A percentile compares a stretch with the other conserved stretches of the same genome.
phyloP scores from a whole-genome alignment of 1,140 invertebrate species.

The Drosophila sucinea region DNA sequence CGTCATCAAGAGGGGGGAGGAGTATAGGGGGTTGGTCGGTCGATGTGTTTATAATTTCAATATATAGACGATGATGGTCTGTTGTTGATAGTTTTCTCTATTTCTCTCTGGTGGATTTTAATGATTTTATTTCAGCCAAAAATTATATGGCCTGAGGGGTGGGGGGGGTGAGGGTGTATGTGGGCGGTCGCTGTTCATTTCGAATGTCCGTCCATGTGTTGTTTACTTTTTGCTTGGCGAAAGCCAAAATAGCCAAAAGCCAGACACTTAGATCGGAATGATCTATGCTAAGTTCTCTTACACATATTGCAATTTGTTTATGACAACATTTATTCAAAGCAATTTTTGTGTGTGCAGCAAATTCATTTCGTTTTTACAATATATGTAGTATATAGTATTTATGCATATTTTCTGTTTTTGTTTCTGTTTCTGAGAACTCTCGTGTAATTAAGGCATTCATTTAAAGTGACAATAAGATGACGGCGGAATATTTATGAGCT shows the following conservation, averaged over 20 bases:
- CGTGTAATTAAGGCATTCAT: constrained; percentile 66
- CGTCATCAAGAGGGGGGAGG: constrained; percentile 35
- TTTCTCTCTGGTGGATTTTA: neutral
- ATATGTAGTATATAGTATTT: constrained; percentile 18
- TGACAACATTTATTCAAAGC: constrained; percentile 36
- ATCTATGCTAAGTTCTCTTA: constrained; percentile 43
- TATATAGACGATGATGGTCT: constrained; percentile 25
- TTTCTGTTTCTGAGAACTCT: constrained; percentile 26
- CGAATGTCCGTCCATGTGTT: constrained; percentile 35
- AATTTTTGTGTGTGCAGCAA: constrained; percentile 13
- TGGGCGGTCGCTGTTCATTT: constrained; percentile 20
- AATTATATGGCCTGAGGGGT: constrained; percentile 41
- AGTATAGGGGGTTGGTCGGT: neutral
- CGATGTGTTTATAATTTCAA: constrained; percentile 45
- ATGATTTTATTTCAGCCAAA: constrained; percentile 17
- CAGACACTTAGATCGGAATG: constrained; percentile 61
- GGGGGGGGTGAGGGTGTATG: neutral
- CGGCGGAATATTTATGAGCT: constrained; percentile 52
- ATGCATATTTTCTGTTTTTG: constrained; percentile 18
- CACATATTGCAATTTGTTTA: constrained; percentile 39
- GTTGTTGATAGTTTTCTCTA: constrained; percentile 35
- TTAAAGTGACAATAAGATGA: constrained; percentile 55
- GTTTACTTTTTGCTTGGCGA: constrained; percentile 48
- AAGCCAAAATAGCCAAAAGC: constrained; percentile 46
- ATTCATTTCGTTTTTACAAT: constrained; percentile 23